Evolutionary conservation across 2,797 vertebrate species (phyloP).

Genomic region (Rallus crepitans): DNA sequence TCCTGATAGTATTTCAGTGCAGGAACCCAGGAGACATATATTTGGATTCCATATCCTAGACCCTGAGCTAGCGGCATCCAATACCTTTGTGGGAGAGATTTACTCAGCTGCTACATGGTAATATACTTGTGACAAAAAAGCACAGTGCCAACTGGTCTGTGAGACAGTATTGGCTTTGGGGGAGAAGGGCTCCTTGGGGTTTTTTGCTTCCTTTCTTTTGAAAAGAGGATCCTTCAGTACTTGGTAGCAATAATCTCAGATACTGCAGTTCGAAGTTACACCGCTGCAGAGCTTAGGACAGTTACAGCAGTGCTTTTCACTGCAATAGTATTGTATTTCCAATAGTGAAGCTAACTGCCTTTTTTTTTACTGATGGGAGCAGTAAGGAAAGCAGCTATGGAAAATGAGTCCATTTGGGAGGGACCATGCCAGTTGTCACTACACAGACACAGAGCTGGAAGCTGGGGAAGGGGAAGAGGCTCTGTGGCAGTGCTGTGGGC

Average conservation of each 20-base stretch:
- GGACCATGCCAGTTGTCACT: not conserved
- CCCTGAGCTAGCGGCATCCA: not conserved
- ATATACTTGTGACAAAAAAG: not conserved
- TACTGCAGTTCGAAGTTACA: not conserved
- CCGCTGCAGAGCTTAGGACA: not conserved
- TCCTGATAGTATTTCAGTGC: not conserved
- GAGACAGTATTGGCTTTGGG: not conserved
- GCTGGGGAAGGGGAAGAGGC: rapidly evolving
- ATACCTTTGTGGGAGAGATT: constrained; percentile 18
- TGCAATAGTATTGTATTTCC: not conserved
- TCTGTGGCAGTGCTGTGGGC: rapidly evolving
- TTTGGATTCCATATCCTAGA: constrained; percentile 19
- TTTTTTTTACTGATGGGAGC: not conserved
- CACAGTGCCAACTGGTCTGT: not conserved
- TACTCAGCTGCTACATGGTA: not conserved
- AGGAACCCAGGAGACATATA: not conserved
- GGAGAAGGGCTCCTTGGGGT: not conserved
- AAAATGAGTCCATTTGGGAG: not conserved
- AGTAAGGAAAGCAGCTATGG: not conserved
- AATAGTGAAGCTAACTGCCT: not conserved
- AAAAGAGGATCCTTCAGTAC: not conserved
- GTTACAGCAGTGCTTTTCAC: not conserved
- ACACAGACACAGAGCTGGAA: not conserved
- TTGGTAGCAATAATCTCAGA: not conserved
- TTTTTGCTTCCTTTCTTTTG: not conserved